phyloP scores from a whole-genome alignment of 53 echinoderm and acorn worm species.

The Holothuria leucospilota region DNA sequence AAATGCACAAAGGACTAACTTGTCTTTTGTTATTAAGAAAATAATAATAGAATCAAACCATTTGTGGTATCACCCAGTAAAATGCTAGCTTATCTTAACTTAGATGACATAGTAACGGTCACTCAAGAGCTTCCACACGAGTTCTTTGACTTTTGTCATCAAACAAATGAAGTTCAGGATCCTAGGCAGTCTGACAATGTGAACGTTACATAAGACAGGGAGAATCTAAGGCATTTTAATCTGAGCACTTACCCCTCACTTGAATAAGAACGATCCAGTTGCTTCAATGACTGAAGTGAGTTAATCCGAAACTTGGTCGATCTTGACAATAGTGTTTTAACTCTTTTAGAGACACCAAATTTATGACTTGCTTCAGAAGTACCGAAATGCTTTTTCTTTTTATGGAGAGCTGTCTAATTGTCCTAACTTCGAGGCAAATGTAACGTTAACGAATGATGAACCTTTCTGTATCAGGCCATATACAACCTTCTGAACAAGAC shows the following conservation, averaged over 20 bases:
- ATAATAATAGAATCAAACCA: background rate
- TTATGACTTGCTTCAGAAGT: background rate
- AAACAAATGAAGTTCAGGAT: no score
- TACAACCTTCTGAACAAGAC: background rate
- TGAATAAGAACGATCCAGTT: conserved; percentile 9
- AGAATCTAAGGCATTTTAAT: background rate
- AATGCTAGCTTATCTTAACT: background rate
- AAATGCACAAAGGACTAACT: conserved; percentile 5
- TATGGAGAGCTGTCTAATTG: conserved; percentile 47
- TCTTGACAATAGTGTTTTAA: conserved; percentile 6
- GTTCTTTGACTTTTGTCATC: background rate
- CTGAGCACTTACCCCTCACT: conserved; percentile 20
- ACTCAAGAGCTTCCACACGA: background rate
- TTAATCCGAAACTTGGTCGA: conserved; percentile 4
- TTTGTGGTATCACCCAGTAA: background rate
- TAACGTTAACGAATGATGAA: background rate
- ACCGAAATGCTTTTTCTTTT: conserved; percentile 32
- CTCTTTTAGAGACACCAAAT: background rate
- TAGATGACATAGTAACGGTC: background rate
- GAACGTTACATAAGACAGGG: no score
- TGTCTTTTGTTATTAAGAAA: background rate
- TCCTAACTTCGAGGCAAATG: conserved; percentile 13
- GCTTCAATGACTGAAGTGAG: background rate
- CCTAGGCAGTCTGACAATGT: no score
- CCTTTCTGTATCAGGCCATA: conserved; percentile 22